Base-by-base conservation (phyloP, 1,140 invertebrate species). In the Brachionus angularis region DNA sequence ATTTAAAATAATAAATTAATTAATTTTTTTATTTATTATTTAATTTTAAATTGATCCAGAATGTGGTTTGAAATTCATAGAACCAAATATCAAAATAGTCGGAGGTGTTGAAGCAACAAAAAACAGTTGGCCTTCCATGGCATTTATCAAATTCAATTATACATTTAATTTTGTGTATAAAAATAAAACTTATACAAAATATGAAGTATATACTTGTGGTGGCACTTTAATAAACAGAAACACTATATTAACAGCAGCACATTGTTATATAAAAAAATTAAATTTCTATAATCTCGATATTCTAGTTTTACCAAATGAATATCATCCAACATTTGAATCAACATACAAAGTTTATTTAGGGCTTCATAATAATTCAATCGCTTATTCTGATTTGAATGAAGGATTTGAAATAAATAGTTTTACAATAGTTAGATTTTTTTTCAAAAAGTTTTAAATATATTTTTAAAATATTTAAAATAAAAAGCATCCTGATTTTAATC, bases 201-300 rank as follows among this genome's bases (percentile, higher is more conserved):
- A n/a, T n/a, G n/a, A n/a, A n/a, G n/a, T n/a, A n/a, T 42, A 42
- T 16, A 10, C 44, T n/a, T 67, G 62, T 36, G 62, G 42, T 8
- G 62, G 62, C 21, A 47, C 18, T 47, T 33, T 67, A 29, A 67
- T 67, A 5, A 50, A 67, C 47, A 8, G 47, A 31, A 16, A 67
- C 12, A 67, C 62, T 21, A 46, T 67, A 12, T 46, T 67, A 46
- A 67, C 62, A 27, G 62, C 62, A 47, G 62, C 62, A 10, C 62
- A 67, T 47, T 67, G 62, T 8, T 67, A 47, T 50, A 7, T 55
- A n/a, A 55, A 5, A 4, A n/a, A 50, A 47, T 3, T 67, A 2
- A 25, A 23, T 12, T 58, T 23, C 27, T 7, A 3, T 39, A 10
- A 42, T 34, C 16, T 12, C n/a, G 21, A 18, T 31, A 4, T 47